These are phyloP conservation scores for Eupsilia transversa DNA, from an alignment of 2,888 invertebrate genomes.

Conservation along the genomic window DNA sequence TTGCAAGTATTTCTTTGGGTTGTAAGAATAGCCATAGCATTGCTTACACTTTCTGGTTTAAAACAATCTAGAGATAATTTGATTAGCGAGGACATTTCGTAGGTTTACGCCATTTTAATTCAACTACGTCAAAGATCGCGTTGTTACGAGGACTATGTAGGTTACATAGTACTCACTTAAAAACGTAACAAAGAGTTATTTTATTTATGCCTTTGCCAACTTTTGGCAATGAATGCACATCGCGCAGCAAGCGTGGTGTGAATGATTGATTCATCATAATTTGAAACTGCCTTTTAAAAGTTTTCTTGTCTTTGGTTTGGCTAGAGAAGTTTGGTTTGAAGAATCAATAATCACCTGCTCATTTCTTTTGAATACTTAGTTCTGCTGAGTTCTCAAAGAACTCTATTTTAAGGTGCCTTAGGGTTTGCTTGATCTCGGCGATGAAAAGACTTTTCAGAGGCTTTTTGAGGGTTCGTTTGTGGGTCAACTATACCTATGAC, in stretches of 20 bases:
- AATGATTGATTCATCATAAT: background rate
- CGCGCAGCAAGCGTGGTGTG: background rate
- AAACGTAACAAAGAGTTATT: slow-evolving; percentile 29
- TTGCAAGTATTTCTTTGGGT: background rate
- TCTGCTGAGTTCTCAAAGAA: too few species aligned
- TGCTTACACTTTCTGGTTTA: background rate
- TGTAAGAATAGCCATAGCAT: background rate
- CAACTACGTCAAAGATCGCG: background rate
- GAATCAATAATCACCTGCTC: background rate
- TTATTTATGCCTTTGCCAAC: slow-evolving; percentile 13
- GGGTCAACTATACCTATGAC: background rate
- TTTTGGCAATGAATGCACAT: slow-evolving; percentile 39
- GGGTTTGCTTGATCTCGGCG: background rate
- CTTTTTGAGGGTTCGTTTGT: background rate
- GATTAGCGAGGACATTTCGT: slow-evolving; percentile 1
- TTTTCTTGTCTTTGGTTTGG: background rate
- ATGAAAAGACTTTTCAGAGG: background rate
- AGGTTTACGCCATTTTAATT: background rate
- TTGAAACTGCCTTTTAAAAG: background rate
- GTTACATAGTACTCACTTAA: slow-evolving; percentile 48
- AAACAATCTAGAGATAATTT: slow-evolving; percentile 2
- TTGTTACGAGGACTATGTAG: slow-evolving; percentile 33
- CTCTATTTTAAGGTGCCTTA: background rate
- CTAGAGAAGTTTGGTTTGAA: background rate
- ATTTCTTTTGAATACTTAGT: background rate